A percentile compares a stretch with the other conserved stretches of the same genome.
Evolutionary conservation across 2,797 vertebrate species (phyloP).

Genomic region (Lerista edwardsae): DNA sequence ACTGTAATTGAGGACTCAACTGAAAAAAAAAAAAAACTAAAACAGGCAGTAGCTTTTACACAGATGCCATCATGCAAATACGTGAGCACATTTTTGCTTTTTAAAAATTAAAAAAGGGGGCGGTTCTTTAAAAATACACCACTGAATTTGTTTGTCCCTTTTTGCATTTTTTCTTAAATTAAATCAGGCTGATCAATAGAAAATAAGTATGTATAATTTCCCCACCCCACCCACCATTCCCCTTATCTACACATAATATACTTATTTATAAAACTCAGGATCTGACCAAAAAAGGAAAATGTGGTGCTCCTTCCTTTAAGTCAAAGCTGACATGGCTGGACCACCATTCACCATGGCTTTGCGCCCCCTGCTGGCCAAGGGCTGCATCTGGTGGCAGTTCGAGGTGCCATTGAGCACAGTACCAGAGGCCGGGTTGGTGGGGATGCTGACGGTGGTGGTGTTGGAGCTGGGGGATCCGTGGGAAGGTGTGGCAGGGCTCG

Average conservation of each 20-base stretch:
- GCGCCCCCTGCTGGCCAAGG: conserved; percentile 76
- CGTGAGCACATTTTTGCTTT: conserved; percentile 19
- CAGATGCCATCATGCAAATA: conserved; percentile 42
- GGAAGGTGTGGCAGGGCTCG: conserved; percentile 80
- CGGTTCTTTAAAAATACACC: conserved; percentile 36
- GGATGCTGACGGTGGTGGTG: conserved; percentile 74
- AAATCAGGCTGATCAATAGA: conserved; percentile 76
- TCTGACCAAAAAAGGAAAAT: conserved; percentile 4
- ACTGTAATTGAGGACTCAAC: background rate
- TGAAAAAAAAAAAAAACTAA: background rate
- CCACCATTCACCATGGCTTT: conserved; percentile 90
- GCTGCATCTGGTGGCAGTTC: conserved; percentile 76
- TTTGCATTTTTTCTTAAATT: conserved; percentile 75
- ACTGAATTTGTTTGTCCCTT: conserved; percentile 49
- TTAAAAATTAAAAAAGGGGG: background rate
- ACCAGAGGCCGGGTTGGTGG: conserved; percentile 74
- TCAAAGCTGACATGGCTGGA: conserved; percentile 68
- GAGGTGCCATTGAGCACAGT: conserved; percentile 70
- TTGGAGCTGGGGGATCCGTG: conserved; percentile 78
- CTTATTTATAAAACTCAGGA: conserved; percentile 75
- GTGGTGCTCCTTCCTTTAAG: conserved; percentile 54
- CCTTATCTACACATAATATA: conserved; percentile 79
- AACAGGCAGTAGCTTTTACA: conserved; percentile 26
- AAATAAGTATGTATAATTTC: conserved; percentile 81
- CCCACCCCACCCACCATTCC: conserved; percentile 42